Evolutionary conservation across 2,113 vertebrate genomes (phyloP).

Genomic region (Eublepharis macularius): DNA sequence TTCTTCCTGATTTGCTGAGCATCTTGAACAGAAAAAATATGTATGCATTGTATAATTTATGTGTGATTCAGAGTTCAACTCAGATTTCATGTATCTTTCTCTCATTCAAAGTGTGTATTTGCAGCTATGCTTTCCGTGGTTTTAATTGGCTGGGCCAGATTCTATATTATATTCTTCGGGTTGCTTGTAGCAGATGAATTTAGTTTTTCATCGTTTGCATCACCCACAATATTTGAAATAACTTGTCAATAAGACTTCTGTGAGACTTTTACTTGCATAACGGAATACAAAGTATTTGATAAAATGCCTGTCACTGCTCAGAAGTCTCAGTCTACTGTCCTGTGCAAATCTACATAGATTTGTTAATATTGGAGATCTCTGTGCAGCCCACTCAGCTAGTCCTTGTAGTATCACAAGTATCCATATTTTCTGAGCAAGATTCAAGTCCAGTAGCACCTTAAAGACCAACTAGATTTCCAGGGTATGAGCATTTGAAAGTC

Average conservation of each 20-base stretch:
- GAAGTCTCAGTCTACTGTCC: not conserved
- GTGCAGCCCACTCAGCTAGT: not conserved
- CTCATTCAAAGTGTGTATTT: not conserved
- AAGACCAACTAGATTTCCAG: too few species aligned
- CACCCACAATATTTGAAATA: not conserved
- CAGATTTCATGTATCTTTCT: not conserved
- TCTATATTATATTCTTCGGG: not conserved
- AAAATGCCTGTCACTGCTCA: not conserved
- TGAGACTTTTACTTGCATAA: not conserved
- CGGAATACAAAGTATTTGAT: not conserved
- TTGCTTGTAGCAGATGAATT: not conserved
- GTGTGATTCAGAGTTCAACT: not conserved
- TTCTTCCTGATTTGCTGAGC: not conserved
- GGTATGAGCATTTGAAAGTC: too few species aligned
- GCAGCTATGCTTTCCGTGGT: not conserved
- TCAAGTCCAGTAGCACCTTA: too few species aligned
- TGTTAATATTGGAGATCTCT: not conserved
- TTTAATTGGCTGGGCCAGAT: not conserved
- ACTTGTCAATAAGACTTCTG: not conserved
- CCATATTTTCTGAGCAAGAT: too few species aligned
- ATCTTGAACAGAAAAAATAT: not conserved
- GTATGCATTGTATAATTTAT: accelerated
- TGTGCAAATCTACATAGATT: not conserved
- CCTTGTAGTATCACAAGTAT: not conserved
- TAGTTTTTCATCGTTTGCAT: not conserved